These are phyloP conservation scores for Rhodeus uyekii DNA, from an alignment of 2,797 vertebrate species.

Conservation along the genomic window DNA sequence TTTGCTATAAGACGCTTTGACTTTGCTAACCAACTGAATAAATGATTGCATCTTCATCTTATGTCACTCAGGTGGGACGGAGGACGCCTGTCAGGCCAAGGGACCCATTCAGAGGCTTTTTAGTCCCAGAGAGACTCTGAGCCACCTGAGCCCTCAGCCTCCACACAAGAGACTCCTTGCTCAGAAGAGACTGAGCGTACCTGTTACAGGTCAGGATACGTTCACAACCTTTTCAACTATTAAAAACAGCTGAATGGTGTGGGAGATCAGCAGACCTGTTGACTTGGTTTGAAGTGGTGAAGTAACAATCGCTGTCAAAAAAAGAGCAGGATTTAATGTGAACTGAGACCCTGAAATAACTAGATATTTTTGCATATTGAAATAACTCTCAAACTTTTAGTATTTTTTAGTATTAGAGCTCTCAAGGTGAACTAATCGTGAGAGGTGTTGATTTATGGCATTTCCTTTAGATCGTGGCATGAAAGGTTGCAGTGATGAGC, in stretches of 20 bases:
- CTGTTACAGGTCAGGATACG: constrained; percentile 74
- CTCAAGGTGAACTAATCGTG: too few species aligned
- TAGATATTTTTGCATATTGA: too few species aligned
- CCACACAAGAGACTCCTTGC: constrained; percentile 70
- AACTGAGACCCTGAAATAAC: too few species aligned
- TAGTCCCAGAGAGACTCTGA: constrained; percentile 70
- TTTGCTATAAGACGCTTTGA: neutral
- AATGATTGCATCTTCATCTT: constrained; percentile 8
- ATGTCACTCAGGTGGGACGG: constrained; percentile 73
- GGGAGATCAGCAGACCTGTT: too few species aligned
- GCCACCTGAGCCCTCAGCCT: constrained; percentile 74
- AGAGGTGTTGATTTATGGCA: too few species aligned
- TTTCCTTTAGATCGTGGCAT: too few species aligned
- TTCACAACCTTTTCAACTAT: neutral
- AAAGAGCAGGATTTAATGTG: neutral
- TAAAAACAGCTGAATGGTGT: neutral
- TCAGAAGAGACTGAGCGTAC: constrained; percentile 70
- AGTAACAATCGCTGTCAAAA: too few species aligned
- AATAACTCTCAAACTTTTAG: too few species aligned
- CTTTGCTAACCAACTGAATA: neutral
- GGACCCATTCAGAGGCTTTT: constrained; percentile 80
- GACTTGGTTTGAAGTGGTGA: too few species aligned
- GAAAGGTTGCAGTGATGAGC: too few species aligned
- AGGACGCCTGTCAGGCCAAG: constrained; percentile 63
- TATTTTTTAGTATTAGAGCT: too few species aligned